Conservation (phyloP, 2,797 vertebrate genomes). For the Babyrousa celebensis region DNA sequence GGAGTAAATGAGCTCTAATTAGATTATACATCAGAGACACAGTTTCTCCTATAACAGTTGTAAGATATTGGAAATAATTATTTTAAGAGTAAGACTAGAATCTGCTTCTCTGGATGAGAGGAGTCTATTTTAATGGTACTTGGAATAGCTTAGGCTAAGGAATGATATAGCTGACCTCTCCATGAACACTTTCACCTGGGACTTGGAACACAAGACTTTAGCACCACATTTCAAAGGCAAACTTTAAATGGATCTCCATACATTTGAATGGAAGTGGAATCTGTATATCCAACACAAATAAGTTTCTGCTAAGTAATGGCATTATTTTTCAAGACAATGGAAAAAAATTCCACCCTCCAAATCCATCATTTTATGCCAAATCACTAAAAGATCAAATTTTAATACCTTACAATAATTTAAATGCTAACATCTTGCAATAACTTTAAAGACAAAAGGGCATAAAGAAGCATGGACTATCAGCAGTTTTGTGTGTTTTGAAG, state of each 20-base stretch:
- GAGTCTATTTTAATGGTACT: conserved; percentile 69
- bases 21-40: conserved; percentile 82
- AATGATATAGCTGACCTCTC: conserved; percentile 60
- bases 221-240: conserved; percentile 57
- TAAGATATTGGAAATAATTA: conserved; percentile 76
- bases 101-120: conserved; percentile 59
- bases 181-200: neutral
- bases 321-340: neutral
- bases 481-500: conserved; percentile 11
- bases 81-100: conserved; percentile 77
- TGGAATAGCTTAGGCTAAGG: conserved; percentile 29
- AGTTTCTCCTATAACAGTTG: conserved; percentile 70
- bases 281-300: neutral
- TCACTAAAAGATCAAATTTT: neutral
- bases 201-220: neutral
- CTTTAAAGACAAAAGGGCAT: neutral
- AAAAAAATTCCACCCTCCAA: neutral
- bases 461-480: neutral
- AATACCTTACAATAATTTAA: conserved; percentile 31
- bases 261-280: conserved; percentile 30
- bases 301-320: neutral
- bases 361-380: neutral
- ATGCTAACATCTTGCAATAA: neutral
- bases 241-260: neutral
- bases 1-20: conserved; percentile 83